These are phyloP conservation scores for Corydoras maculifer DNA, from an alignment of 2,113 vertebrate species.

Conservation along the genomic window DNA sequence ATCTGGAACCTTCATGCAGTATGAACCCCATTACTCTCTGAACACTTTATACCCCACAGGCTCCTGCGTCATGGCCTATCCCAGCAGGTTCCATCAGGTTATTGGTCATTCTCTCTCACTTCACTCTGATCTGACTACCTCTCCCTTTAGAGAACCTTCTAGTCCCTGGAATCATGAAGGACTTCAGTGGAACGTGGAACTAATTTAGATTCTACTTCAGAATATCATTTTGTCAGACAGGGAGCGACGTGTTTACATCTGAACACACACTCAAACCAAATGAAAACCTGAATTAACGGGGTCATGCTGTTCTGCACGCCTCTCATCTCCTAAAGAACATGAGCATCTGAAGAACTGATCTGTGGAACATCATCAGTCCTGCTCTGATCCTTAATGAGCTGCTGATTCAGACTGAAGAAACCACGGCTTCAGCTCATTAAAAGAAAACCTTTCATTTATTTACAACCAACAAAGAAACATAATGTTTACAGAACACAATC, in stretches of 20 bases:
- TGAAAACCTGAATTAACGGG: constrained; percentile 12
- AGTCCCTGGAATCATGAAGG: constrained; percentile 22
- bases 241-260: background rate
- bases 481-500: too few species aligned
- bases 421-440: background rate
- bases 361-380: too few species aligned
- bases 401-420: too few species aligned
- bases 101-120: background rate
- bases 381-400: too few species aligned
- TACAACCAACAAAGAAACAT: constrained; percentile 1
- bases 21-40: background rate
- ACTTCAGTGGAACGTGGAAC: constrained; percentile 15
- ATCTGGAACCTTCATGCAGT: background rate
- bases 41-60: constrained; percentile 4
- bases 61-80: constrained; percentile 35
- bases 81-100: constrained; percentile 16
- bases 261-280: constrained; percentile 11
- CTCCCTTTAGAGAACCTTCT: background rate
- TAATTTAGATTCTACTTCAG: constrained; percentile 19
- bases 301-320: background rate
- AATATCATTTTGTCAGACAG: constrained; percentile 3
- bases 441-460: constrained; percentile 3
- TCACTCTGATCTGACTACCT: constrained; percentile 27
- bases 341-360: background rate
- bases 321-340: background rate